These are phyloP conservation scores for Tiliqua scincoides DNA, from an alignment of 2,113 vertebrate species.

Conservation along the genomic window DNA sequence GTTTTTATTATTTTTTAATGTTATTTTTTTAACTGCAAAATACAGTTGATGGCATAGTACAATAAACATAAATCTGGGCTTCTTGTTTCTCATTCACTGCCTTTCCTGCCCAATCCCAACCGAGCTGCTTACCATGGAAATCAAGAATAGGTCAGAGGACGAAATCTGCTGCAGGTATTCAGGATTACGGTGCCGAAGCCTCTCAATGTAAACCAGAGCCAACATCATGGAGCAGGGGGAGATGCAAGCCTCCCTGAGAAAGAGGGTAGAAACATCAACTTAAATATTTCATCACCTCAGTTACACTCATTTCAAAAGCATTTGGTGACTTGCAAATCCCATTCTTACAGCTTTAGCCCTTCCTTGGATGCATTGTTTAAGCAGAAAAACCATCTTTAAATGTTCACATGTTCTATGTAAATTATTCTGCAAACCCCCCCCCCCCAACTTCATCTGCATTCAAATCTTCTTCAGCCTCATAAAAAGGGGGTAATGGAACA, in stretches of 20 bases:
- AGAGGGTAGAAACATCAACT: not conserved
- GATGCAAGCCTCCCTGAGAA: conserved; percentile 92
- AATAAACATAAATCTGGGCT: not conserved
- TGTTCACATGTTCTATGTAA: not conserved
- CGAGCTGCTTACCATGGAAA: conserved; percentile 88
- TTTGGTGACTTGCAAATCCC: not conserved
- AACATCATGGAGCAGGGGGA: conserved; percentile 99
- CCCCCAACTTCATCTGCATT: not conserved
- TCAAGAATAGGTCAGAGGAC: conserved; percentile 96
- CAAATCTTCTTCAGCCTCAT: not conserved
- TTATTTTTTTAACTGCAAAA: not conserved
- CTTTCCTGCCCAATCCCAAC: not conserved
- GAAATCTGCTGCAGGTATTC: conserved; percentile 98
- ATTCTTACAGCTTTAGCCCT: not conserved
- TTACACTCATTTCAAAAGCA: not conserved
- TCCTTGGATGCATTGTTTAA: not conserved
- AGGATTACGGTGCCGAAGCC: conserved; percentile 94
- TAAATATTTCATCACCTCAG: not conserved
- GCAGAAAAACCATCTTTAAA: not conserved
- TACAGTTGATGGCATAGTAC: not conserved
- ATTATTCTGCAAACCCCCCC: not conserved
- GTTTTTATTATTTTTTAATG: not conserved
- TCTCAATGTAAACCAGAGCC: conserved; percentile 96
- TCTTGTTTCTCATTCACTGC: not conserved
- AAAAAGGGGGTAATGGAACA: not conserved